Evolutionary conservation across 1,140 invertebrate species (phyloP), one percentile per base, ranked within the genome.

Genomic region (Pogonomyrmex californicus): DNA sequence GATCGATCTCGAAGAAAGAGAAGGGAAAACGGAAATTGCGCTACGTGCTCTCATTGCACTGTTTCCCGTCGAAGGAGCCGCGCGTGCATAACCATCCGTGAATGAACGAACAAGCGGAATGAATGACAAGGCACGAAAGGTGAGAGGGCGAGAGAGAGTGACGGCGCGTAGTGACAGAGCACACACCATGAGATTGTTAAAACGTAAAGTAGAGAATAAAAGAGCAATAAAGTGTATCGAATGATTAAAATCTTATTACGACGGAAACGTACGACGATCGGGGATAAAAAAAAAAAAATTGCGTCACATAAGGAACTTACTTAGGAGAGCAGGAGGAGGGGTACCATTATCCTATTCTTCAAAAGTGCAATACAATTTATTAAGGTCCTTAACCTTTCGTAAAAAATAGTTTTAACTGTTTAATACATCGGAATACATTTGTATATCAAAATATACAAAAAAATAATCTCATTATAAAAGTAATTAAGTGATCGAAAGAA

Each of bases 151-250:
- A 78, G 75, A 65, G n/a, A 44, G 78, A 81, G 54, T 81, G 78
- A 63, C 62, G 47, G 49, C 65, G 38, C 49, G 12, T 56, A 81
- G 23, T 70, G 65, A 70, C 70, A 49, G 38, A 56, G 49, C 38
- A 70, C 63, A 47, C 65, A 58, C 78, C 63, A 58, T 81, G 49
- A 81, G 70, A 81, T 81, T 81, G 78, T 81, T 81, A 81, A 81
- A 81, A 70, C 63, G 51, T 81, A 41, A 81, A 81, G 36, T 81
- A 81, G 78, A 81, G 38, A 81, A 81, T 81, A 81, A 81, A 81
- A 36, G 49, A 81, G 65, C 78, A 70, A 81, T 81, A 70, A 81
- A 81, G 23, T 81, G 38, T 81, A 70, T 9, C 63, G 49, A 81
- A 5, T 81, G 51, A 70, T 36, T 41, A 44, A 56, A 70, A 36